Evolutionary conservation across 2,113 vertebrate species (phyloP), one percentile per base, ranked within the genome.

Genomic region (Elephantulus edwardii): DNA sequence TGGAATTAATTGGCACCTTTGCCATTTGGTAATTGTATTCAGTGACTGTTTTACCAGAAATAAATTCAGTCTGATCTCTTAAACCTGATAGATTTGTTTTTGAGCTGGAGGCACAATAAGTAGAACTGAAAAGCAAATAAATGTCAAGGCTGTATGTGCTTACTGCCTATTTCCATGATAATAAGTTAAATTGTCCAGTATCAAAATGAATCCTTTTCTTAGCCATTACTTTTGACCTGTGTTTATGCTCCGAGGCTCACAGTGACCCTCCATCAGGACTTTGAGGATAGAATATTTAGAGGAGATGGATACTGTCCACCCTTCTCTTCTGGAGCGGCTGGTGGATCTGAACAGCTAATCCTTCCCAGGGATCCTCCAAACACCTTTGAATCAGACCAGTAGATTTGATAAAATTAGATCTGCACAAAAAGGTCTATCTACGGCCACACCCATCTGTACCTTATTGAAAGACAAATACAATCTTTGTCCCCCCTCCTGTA

Each of bases 1-100:
- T 66, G 62, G 8, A 86, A 83, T 76, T 79, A 83, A 96, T n/a
- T 90, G 44, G 6, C 6, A 81, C 64, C 70, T 80, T 72, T 50
- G 52, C 22, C 64, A 95, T 68, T 30, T 76, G 48, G 33, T 48
- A 62, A 48, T 30, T 94, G 93, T 88, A 81, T 79, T 92, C 40
- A 42, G 1, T 81, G 28, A 46, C 17, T 44, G 71, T 46, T 81
- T 81, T 44, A 33, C 38, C 40, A 62, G 44, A 81, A 64, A n/a
- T 46, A 28, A 14, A 81, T 64, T 48, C 58, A 48, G 19, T 19
- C 30, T 46, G 40, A 28, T 40, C 13, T n/a, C 58, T n/a, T 64
- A 24, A 44, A 64, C 42, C 40, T 60, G 58, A 28, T 22, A 62
- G 56, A 33, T 62, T 62, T 6, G 17, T 79, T 79, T 81, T 64